phyloP scores from a whole-genome alignment of 2,797 vertebrate species.

The Pangasius sanitwongsei region DNA sequence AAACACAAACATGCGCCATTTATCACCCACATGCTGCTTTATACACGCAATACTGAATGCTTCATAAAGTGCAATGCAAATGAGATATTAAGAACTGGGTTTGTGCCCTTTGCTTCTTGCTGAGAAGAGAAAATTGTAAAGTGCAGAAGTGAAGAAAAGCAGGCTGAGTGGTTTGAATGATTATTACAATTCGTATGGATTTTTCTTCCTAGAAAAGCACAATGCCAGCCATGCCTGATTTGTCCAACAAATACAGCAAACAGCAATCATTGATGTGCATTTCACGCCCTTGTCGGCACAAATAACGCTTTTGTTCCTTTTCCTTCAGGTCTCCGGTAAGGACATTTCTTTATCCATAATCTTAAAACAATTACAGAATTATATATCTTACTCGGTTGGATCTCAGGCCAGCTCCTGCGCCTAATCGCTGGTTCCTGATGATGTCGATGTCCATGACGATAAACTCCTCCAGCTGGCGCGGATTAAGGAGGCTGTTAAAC shows the following conservation, averaged over 20 bases:
- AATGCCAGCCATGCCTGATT: background rate
- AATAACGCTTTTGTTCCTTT: background rate
- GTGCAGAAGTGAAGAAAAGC: background rate
- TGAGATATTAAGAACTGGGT: background rate
- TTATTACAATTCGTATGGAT: background rate
- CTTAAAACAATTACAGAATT: background rate
- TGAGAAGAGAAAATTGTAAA: background rate
- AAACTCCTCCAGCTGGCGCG: slow-evolving; percentile 93
- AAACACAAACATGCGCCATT: slow-evolving; percentile 23
- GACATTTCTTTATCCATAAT: too few relatives aligned
- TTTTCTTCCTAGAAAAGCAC: background rate
- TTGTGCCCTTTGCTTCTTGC: background rate
- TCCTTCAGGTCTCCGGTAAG: background rate
- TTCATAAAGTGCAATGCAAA: background rate
- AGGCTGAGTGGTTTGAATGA: background rate
- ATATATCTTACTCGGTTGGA: slow-evolving; percentile 84
- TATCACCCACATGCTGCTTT: background rate
- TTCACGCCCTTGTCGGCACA: background rate
- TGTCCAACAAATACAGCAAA: background rate
- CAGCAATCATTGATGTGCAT: background rate
- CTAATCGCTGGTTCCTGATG: slow-evolving; percentile 80
- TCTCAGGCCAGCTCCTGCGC: slow-evolving; percentile 85
- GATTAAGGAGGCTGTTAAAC: slow-evolving; percentile 88
- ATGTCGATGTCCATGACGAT: slow-evolving; percentile 90
- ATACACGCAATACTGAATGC: background rate